Percentiles rank a stretch among this genome's conserved stretches.
Conservation (phyloP, 2,888 invertebrate genomes). For the Archips xylosteana region DNA sequence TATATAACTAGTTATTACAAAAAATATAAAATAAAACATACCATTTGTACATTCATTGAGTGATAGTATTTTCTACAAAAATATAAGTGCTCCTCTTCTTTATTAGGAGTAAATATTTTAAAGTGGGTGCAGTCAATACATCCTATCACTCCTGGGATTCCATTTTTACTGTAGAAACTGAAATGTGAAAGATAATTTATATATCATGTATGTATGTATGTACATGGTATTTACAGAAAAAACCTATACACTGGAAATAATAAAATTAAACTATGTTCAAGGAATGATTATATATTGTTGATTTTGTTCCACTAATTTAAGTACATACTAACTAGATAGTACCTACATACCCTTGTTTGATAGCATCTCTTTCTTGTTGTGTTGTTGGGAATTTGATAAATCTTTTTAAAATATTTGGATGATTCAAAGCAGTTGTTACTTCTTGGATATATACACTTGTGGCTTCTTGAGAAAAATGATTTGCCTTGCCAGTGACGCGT, state of each 20-base stretch:
- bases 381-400: neutral
- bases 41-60: neutral
- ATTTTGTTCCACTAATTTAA: too few species aligned
- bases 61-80: neutral
- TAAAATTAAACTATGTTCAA: too few species aligned
- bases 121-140: neutral
- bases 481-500: neutral
- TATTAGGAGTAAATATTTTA: neutral
- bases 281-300: too few species aligned
- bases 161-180: neutral
- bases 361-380: neutral
- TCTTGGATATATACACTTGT: neutral
- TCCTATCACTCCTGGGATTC: neutral
- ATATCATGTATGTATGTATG: too few species aligned
- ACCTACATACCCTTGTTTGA: neutral
- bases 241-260: too few species aligned
- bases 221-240: neutral
- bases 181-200: neutral
- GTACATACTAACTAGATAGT: too few species aligned
- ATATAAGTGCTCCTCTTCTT: neutral
- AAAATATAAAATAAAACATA: neutral
- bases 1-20: too few species aligned
- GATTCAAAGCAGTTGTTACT: neutral
- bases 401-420: neutral
- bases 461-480: neutral